Percentiles rank a stretch among this genome's conserved stretches.
Conservation (phyloP, 2,113 vertebrate species). For the Sigmodon hispidus region DNA sequence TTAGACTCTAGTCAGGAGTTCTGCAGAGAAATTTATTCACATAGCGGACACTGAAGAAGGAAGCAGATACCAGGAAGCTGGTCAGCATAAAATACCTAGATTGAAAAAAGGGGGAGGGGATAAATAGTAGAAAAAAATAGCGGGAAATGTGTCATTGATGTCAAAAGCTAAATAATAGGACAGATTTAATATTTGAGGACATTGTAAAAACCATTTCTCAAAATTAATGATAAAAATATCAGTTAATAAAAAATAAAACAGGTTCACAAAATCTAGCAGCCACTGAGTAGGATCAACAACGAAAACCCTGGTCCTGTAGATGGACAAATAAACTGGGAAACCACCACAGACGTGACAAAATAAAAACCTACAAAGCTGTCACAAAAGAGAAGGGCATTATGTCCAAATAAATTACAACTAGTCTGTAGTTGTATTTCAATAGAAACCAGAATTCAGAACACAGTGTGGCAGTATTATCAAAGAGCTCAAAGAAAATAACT, state of each 20-base stretch:
- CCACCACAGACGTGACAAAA: not conserved
- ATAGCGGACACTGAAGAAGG: not conserved
- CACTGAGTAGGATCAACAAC: not conserved
- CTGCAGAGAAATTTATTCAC: not conserved
- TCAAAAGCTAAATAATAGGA: not conserved
- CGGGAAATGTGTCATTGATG: not conserved
- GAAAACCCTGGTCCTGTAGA: not conserved
- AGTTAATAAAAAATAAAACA: not conserved
- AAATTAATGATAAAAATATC: not conserved
- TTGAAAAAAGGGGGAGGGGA: not conserved
- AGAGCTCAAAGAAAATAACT: not conserved
- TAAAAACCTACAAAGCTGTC: not conserved
- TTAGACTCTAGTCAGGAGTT: not conserved
- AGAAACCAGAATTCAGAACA: not conserved
- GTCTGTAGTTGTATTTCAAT: not conserved
- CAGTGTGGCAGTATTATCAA: not conserved
- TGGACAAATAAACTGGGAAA: not conserved
- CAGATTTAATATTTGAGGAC: not conserved
- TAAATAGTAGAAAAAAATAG: not conserved
- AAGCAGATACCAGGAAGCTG: not conserved
- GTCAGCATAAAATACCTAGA: not conserved
- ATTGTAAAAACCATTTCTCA: not conserved
- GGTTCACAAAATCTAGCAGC: not conserved
- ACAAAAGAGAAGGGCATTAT: not conserved
- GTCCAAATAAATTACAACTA: not conserved